These are phyloP conservation scores for Thera obeliscata DNA, from an alignment of 2,888 invertebrate species.

Conservation along the genomic window DNA sequence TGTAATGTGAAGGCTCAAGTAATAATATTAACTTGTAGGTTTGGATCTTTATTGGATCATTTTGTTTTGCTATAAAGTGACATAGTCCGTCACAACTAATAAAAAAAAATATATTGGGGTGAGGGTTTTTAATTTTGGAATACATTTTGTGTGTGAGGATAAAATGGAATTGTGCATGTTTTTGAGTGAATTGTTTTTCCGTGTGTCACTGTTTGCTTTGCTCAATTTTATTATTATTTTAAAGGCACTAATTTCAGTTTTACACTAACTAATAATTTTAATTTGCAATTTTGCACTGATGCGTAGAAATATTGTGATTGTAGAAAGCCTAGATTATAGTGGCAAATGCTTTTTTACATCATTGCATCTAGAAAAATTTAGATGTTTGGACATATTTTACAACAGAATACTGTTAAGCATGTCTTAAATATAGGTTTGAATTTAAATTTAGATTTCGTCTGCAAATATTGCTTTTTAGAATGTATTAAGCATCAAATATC, in stretches of 20 bases:
- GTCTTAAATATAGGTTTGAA: background rate
- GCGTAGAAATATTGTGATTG: conserved; percentile 55
- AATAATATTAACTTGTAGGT: no score
- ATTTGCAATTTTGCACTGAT: conserved; percentile 59
- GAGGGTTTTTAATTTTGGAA: background rate
- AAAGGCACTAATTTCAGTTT: conserved; percentile 45
- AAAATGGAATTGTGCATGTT: conserved; percentile 58
- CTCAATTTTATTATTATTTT: conserved; percentile 45
- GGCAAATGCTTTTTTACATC: conserved; percentile 4
- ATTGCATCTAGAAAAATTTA: background rate
- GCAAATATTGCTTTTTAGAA: background rate
- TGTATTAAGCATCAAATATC: background rate
- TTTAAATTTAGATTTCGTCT: background rate
- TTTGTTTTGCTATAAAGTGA: no score
- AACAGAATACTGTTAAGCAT: background rate
- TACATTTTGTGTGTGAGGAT: background rate
- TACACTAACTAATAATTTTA: conserved; percentile 47
- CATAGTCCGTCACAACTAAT: no score
- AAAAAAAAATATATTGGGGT: background rate
- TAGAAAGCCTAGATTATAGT: conserved; percentile 5
- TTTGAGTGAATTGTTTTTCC: conserved; percentile 54
- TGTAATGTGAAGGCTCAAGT: no score
- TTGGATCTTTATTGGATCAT: no score
- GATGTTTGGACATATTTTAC: background rate
- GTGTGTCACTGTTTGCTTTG: conserved; percentile 74